These are phyloP conservation scores for Gobionotothen gibberifrons DNA, from an alignment of 2,797 vertebrate genomes.

Conservation along the genomic window DNA sequence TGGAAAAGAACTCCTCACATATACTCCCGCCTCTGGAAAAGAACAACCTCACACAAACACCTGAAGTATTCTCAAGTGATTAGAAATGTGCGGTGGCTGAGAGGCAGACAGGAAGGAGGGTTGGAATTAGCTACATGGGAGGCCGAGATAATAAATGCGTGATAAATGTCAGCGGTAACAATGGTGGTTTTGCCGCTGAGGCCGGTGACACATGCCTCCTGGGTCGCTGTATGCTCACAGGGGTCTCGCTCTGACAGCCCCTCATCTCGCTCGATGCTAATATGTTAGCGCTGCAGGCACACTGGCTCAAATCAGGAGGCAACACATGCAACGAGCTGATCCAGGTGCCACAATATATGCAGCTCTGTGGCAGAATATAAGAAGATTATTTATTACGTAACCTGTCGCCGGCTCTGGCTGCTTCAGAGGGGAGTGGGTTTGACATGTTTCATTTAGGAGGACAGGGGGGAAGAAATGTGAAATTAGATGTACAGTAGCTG, in stretches of 20 bases:
- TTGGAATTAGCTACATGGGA: slow-evolving; percentile 47
- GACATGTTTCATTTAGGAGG: slow-evolving; percentile 58
- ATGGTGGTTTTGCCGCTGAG: slow-evolving; percentile 9
- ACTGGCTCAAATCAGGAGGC: slow-evolving; percentile 51
- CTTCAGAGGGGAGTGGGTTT: slow-evolving; percentile 48
- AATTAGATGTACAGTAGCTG: slow-evolving; percentile 38
- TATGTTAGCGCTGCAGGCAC: slow-evolving; percentile 58
- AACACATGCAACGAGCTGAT: slow-evolving; percentile 32
- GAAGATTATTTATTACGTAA: slow-evolving; percentile 67
- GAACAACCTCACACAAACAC: slow-evolving; percentile 29
- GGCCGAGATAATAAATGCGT: slow-evolving; percentile 56
- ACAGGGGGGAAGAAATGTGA: slow-evolving; percentile 25
- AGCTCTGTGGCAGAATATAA: slow-evolving; percentile 38
- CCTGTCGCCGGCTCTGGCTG: slow-evolving; percentile 47
- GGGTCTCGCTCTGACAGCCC: slow-evolving; percentile 55
- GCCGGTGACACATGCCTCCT: slow-evolving; percentile 42
- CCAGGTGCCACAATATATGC: slow-evolving; percentile 56
- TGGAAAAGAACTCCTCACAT: too few relatives aligned
- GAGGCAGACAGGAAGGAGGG: slow-evolving; percentile 43
- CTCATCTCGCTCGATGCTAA: slow-evolving; percentile 54
- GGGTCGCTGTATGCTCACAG: slow-evolving; percentile 41
- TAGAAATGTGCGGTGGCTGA: slow-evolving; percentile 37
- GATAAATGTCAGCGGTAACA: slow-evolving; percentile 57
- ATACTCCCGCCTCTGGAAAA: neutral
- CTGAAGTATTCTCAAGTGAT: slow-evolving; percentile 45